Base-by-base conservation (phyloP, 2,113 vertebrate species). In the Oncorhynchus nerka region DNA sequence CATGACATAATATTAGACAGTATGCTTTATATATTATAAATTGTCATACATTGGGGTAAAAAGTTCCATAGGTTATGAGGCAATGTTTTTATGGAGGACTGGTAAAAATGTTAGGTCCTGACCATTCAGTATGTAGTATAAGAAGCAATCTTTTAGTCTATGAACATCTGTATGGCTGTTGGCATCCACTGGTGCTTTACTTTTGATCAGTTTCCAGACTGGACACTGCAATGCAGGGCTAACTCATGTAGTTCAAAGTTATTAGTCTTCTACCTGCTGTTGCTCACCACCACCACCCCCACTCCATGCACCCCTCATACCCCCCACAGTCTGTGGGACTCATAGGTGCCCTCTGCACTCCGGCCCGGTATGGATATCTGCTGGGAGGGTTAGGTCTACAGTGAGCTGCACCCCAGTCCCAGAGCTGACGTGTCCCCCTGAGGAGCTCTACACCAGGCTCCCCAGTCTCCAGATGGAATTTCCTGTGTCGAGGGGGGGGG, bases 401-500 rank as follows among this genome's bases (percentile, higher is more conserved):
- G 70, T 15, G 48, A 71, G 49, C 22, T 26, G 28, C 24, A 73
- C 69, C 48, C 24, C 69, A 71, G 45, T 55, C 48, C 24, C 69
- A 71, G 45, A 71, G 48, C 45, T 51, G 48, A 49, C 48, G 39
- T 49, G 45, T 70, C 5, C 48, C 26, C 39, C 68, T 22, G 64
- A 13, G 26, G 64, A 30, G 64, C 26, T 24, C n/a, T 16, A 55
- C 68, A 48, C 28, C 3, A 1, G 5, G 9, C 26, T 73, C 71
- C 79, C 75, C 74, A 15, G 49, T 83, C 79, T 86, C 71, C 74
- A 77, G 77, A 85, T 70, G 12, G 83, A 85, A 87, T 78, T 78
- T 89, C 76, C 86, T 88, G 77, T 34, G 68, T 77, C 74, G 76
- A 71, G 20, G 66, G 83, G 83, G 30, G 30, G 30, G 30, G 30